These are phyloP conservation scores for Eudyptes chrysolophus DNA, from an alignment of 2,113 vertebrate species.

Conservation along the genomic window DNA sequence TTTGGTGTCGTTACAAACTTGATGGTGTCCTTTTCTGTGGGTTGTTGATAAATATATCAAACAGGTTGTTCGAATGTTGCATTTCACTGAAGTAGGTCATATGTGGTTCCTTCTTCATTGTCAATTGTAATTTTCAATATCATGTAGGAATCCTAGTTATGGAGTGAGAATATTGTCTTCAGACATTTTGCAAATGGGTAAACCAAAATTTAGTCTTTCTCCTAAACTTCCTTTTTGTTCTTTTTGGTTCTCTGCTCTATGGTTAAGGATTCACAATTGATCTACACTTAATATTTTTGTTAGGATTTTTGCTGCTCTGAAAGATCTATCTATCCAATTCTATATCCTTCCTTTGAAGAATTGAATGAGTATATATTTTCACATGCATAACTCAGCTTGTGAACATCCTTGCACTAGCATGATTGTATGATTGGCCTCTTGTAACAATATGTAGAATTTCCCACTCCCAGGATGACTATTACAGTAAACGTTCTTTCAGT, in stretches of 20 bases:
- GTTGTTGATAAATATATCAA: neutral
- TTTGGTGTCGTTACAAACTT: neutral
- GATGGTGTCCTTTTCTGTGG: neutral
- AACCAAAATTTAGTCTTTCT: neutral
- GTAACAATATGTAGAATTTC: neutral
- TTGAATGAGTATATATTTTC: neutral
- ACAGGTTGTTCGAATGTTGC: neutral
- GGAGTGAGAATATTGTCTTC: neutral
- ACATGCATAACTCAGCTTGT: neutral
- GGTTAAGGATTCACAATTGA: neutral
- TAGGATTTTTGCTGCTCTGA: neutral
- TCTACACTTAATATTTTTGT: neutral
- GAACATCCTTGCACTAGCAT: neutral
- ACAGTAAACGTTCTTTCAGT: neutral
- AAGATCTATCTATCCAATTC: neutral
- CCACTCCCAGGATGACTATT: neutral
- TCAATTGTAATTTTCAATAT: neutral
- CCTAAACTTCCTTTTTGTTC: neutral
- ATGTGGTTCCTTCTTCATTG: neutral
- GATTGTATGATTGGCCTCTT: neutral
- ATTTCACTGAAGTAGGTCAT: neutral
- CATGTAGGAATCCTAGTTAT: neutral
- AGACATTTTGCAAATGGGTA: neutral
- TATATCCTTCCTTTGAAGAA: neutral
- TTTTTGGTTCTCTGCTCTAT: neutral